Conservation (phyloP, 2,888 invertebrate genomes). For the Hydraecia micacea region DNA sequence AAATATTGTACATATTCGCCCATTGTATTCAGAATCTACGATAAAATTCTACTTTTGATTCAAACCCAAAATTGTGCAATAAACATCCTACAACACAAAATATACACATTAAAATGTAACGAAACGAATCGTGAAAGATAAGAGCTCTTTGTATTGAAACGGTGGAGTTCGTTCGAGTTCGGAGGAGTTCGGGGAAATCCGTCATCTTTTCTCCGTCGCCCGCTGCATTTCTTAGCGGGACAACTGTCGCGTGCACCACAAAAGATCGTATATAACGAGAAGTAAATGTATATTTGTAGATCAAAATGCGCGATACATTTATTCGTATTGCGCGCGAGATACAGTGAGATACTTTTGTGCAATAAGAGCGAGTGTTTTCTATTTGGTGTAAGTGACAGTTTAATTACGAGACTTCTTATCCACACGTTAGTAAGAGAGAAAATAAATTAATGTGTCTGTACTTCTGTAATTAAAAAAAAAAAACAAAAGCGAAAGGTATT, state of each 20-base stretch:
- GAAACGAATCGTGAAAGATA: conserved; percentile 79
- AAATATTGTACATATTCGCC: not conserved
- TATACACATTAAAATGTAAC: conserved; percentile 73
- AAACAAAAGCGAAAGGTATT: conserved; percentile 10
- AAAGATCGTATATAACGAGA: conserved; percentile 53
- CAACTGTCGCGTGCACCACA: conserved; percentile 57
- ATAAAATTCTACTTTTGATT: conserved; percentile 5
- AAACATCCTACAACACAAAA: conserved; percentile 47
- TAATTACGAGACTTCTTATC: conserved; percentile 21
- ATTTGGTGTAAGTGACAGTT: conserved; percentile 24
- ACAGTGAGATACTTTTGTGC: conserved; percentile 1
- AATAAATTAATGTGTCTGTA: conserved; percentile 5
- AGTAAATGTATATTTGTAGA: conserved; percentile 49
- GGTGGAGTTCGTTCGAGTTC: conserved; percentile 46
- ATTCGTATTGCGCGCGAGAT: conserved; percentile 33
- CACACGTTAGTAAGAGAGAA: conserved; percentile 3
- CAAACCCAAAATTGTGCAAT: conserved; percentile 54
- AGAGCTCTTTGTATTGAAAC: conserved; percentile 65
- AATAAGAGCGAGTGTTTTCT: conserved; percentile 15
- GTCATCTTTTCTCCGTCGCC: conserved; percentile 68
- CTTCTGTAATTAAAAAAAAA: not conserved
- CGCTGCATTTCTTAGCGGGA: conserved; percentile 59
- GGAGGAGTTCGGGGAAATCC: conserved; percentile 59
- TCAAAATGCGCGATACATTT: conserved; percentile 45
- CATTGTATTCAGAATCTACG: conserved; percentile 9